These are phyloP conservation scores for Umimayanthus chanpuru DNA, from an alignment of 92 coral and sea anemone genomes.

Conservation along the genomic window DNA sequence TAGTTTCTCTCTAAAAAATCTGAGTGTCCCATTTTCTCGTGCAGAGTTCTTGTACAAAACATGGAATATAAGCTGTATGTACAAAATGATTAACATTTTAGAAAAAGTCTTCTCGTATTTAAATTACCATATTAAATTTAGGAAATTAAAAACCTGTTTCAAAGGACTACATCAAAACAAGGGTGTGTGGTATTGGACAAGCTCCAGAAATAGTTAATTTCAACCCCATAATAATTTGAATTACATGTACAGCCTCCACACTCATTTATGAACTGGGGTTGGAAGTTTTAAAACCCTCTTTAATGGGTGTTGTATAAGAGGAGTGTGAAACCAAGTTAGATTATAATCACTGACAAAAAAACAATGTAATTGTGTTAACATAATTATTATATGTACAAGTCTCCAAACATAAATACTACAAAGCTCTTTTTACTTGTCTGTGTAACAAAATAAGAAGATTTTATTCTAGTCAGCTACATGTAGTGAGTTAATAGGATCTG, in stretches of 20 bases:
- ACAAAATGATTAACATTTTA: slow-evolving; percentile 13
- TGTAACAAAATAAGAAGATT: background rate
- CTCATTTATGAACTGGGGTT: too few relatives aligned
- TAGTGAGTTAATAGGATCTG: background rate
- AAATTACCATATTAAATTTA: slow-evolving; percentile 9
- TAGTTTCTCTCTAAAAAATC: slow-evolving; percentile 43
- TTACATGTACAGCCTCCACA: too few relatives aligned
- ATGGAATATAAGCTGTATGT: slow-evolving; percentile 44
- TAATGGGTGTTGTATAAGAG: too few relatives aligned
- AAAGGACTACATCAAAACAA: background rate
- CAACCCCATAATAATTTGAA: too few relatives aligned
- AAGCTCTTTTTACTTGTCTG: background rate
- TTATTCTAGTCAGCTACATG: background rate
- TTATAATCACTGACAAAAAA: background rate
- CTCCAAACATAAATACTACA: background rate
- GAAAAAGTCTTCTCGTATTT: background rate
- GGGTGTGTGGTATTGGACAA: background rate
- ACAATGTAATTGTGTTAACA: background rate
- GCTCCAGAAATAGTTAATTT: background rate
- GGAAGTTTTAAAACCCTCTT: too few relatives aligned
- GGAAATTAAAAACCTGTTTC: background rate
- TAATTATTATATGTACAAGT: background rate
- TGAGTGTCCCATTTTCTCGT: slow-evolving; percentile 52
- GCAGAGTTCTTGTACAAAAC: slow-evolving; percentile 48
- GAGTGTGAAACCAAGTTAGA: too few relatives aligned